These are phyloP conservation scores for Mormoops blainvillei DNA, from an alignment of 2,113 vertebrate genomes.

Conservation along the genomic window DNA sequence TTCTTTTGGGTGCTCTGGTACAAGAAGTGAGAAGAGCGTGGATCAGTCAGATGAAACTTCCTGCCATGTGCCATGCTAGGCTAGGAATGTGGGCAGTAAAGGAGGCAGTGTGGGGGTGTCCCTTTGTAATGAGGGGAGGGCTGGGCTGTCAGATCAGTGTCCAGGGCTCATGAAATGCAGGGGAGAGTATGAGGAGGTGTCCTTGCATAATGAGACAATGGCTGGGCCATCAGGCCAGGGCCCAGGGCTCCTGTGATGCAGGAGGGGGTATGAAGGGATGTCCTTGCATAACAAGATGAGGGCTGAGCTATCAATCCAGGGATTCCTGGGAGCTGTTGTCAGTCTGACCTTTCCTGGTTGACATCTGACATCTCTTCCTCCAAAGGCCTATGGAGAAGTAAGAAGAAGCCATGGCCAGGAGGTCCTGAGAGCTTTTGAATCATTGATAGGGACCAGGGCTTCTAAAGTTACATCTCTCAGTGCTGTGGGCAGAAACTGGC, in stretches of 20 bases:
- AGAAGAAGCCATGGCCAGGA: not conserved
- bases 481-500: not conserved
- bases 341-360: not conserved
- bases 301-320: not conserved
- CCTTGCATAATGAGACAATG: not conserved
- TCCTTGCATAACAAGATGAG: not conserved
- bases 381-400: not conserved
- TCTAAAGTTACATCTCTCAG: not conserved
- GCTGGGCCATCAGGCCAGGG: not conserved
- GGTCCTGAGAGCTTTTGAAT: not conserved
- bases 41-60: no score
- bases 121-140: not conserved
- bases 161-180: not conserved
- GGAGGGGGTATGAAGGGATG: no score
- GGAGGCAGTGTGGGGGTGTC: not conserved
- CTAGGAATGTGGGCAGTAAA: not conserved
- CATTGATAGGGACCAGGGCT: not conserved
- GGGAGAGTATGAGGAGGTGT: not conserved
- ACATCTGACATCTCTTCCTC: not conserved
- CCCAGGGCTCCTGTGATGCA: not conserved
- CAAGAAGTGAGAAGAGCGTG: no score
- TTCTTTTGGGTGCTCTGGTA: not conserved
- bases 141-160: not conserved
- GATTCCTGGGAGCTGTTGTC: not conserved
- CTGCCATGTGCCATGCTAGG: not conserved